Evolutionary conservation across 2,888 invertebrate genomes (phyloP), one percentile per base, ranked within the genome.

Genomic region (Frankliniella intonsa): DNA sequence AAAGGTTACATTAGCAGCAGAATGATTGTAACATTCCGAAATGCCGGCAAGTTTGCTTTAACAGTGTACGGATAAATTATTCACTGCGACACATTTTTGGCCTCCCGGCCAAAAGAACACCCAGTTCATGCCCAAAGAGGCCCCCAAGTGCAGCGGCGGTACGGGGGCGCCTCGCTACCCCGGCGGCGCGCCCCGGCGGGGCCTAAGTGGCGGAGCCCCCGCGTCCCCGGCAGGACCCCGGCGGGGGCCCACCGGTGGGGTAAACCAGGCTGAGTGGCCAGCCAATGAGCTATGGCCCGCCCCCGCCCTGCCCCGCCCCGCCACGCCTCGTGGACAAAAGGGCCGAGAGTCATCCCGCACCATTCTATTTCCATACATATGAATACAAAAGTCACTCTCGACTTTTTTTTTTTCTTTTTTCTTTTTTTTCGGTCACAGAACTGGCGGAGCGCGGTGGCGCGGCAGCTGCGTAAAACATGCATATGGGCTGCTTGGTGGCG

Each of bases 361-460:
- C 22, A 12, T 76, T n/a, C 69, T 22, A 76, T 76, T 76, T 76
- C 69, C 69, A 76, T 76, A 76, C 69, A 76, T 76, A 76, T 76
- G 69, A 76, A 76, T 76, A 76, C 69, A 25, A 25, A 38, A 76
- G 69, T 76, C 69, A 76, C 69, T 76, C 69, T 76, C 22, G 22
- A 76, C 11, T 22, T 25, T 7, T 50, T 22, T 17, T 12, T 51
- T 55, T 51, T 50, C 51, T 81, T 55, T 81, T 51, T 81, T 51
- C 51, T 81, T 81, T 7, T 81, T 50, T 81, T 81, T 81, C n/a
- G 19, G 27, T 12, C 69, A 25, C 69, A 25, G 69, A 76, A 22
- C 69, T 76, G 69, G 69, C 38, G 38, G 38, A 2, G 38, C 69
- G 22, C 25, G 25, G 25, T 25, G 69, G 17, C 19, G 55, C 14